Conservation (phyloP, 2,888 invertebrate species). For the Ommatoiulus sabulosus region DNA sequence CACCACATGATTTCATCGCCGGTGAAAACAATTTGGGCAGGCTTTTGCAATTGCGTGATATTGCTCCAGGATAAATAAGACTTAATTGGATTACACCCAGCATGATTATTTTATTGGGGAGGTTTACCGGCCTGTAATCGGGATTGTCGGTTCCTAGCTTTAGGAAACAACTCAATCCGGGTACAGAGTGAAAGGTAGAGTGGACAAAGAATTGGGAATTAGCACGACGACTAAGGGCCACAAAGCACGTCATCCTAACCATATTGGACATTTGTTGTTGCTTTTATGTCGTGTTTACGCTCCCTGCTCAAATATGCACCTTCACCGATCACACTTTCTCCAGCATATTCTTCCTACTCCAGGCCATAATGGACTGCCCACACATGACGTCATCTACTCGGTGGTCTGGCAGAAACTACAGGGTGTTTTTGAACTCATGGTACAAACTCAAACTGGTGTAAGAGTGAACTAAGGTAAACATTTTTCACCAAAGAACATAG, state of each 20-base stretch:
- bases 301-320: background rate
- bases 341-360: background rate
- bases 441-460: too few relatives aligned
- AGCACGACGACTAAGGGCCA: background rate
- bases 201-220: background rate
- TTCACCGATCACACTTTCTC: background rate
- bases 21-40: background rate
- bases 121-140: constrained; percentile 34
- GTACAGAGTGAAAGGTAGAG: background rate
- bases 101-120: constrained; percentile 28
- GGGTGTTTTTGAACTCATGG: too few relatives aligned
- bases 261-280: background rate
- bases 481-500: too few relatives aligned
- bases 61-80: constrained; percentile 6
- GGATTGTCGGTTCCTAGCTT: background rate
- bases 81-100: constrained; percentile 43
- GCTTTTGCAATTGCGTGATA: constrained; percentile 28
- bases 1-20: background rate
- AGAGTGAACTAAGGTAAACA: too few relatives aligned
- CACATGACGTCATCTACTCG: background rate
- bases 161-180: constrained; percentile 11
- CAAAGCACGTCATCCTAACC: background rate
- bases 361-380: background rate
- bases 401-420: background rate
- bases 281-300: background rate